A percentile compares a stretch with the other conserved stretches of the same genome.
phyloP scores from a whole-genome alignment of 1,140 invertebrate species.

The Apolygus lucorum region DNA sequence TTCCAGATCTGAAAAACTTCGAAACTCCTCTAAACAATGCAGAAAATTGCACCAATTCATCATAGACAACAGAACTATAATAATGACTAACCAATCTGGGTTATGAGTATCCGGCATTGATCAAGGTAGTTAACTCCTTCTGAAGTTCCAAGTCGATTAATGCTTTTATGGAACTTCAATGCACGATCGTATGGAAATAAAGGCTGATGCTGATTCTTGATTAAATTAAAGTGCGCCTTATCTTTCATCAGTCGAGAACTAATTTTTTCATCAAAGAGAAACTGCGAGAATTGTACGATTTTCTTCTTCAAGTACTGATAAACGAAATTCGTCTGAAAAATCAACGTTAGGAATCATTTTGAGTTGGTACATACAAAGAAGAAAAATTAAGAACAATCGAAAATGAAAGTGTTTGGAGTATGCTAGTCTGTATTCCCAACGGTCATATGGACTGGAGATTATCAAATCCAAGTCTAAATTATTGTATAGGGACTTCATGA shows the following conservation, averaged over 20 bases:
- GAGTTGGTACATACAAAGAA: too few species aligned
- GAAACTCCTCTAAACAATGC: too few species aligned
- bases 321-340: constrained; percentile 74
- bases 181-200: constrained; percentile 80
- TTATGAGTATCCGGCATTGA: constrained; percentile 83
- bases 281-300: constrained; percentile 92
- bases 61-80: too few species aligned
- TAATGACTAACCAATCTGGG: constrained; percentile 75
- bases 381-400: too few species aligned
- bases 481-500: too few species aligned
- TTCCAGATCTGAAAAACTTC: too few species aligned
- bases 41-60: too few species aligned
- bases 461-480: too few species aligned
- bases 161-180: constrained; percentile 89
- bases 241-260: constrained; percentile 92
- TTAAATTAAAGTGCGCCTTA: constrained; percentile 60
- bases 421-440: too few species aligned
- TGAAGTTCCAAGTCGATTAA: constrained; percentile 75
- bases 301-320: constrained; percentile 94
- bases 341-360: too few species aligned
- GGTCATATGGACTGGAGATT: too few species aligned
- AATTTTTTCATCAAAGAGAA: constrained; percentile 96
- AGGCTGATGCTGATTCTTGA: constrained; percentile 45
- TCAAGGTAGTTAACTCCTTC: constrained; percentile 86
- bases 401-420: too few species aligned